These are phyloP conservation scores for Vandiemenella viatica DNA, from an alignment of 2,888 invertebrate species.

Conservation along the genomic window DNA sequence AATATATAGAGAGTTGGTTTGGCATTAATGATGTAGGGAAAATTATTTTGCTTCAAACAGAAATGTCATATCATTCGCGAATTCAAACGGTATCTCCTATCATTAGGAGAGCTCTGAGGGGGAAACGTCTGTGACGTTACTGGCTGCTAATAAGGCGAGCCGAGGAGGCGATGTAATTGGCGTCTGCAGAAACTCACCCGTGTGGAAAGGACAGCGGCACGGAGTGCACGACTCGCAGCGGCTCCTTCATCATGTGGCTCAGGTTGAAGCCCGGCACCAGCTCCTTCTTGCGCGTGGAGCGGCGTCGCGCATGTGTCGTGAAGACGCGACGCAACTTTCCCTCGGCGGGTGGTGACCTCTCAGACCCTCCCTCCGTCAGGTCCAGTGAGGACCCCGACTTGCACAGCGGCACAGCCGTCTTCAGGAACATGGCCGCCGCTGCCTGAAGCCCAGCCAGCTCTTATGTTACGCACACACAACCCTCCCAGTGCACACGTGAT, in stretches of 20 bases:
- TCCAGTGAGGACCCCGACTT: conserved; percentile 22
- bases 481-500: too few relatives aligned
- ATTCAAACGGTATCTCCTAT: too few relatives aligned
- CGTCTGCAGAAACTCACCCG: conserved; percentile 20
- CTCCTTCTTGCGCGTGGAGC: conserved; percentile 20
- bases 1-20: too few relatives aligned
- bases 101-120: too few relatives aligned
- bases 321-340: conserved; percentile 26
- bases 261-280: conserved; percentile 23
- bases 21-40: too few relatives aligned
- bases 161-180: too few relatives aligned
- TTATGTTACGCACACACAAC: too few relatives aligned
- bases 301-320: conserved; percentile 23
- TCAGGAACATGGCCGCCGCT: neutral
- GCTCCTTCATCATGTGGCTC: conserved; percentile 27
- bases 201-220: conserved; percentile 27
- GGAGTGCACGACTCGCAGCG: conserved; percentile 27
- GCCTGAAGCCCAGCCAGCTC: neutral
- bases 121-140: too few relatives aligned
- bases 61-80: too few relatives aligned
- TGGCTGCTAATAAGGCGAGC: too few relatives aligned
- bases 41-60: too few relatives aligned
- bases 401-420: conserved; percentile 17
- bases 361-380: conserved; percentile 18
- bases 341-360: conserved; percentile 16